These are phyloP conservation scores for Hydrozoanthus tunicans DNA, from an alignment of 64 coral and sea anemone species.

Conservation along the genomic window DNA sequence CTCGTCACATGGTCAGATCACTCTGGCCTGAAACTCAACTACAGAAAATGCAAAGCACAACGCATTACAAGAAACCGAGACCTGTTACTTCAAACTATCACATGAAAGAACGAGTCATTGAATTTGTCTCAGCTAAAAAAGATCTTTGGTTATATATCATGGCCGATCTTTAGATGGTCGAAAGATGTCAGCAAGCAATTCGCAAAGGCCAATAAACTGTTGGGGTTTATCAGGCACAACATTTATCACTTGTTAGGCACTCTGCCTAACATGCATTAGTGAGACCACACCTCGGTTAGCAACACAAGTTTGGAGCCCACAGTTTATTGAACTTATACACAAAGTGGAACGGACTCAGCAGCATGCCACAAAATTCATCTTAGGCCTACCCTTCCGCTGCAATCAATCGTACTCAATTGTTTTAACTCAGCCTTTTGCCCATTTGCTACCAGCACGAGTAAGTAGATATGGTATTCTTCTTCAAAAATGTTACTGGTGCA, in stretches of 20 bases:
- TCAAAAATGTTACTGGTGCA: slow-evolving; percentile 22
- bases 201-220: slow-evolving; percentile 16
- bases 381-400: background rate
- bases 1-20: slow-evolving; percentile 11
- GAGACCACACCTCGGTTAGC: slow-evolving; percentile 1
- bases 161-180: background rate
- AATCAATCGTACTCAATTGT: slow-evolving; percentile 5
- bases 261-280: slow-evolving; percentile 4
- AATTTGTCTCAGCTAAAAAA: slow-evolving; percentile 1
- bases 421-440: slow-evolving; percentile 11
- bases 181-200: background rate
- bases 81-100: background rate
- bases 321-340: slow-evolving; percentile 1
- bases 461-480: slow-evolving; percentile 25
- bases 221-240: background rate
- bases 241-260: background rate
- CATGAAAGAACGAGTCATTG: no score
- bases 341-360: background rate
- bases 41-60: background rate
- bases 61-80: background rate
- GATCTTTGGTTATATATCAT: background rate
- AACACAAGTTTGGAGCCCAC: slow-evolving; percentile 9
- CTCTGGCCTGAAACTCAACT: background rate
- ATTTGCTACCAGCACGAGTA: slow-evolving; percentile 18
- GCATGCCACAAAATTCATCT: slow-evolving; percentile 9